These are phyloP conservation scores for Myotis planiceps DNA, from an alignment of 2,797 vertebrate genomes.

Conservation along the genomic window DNA sequence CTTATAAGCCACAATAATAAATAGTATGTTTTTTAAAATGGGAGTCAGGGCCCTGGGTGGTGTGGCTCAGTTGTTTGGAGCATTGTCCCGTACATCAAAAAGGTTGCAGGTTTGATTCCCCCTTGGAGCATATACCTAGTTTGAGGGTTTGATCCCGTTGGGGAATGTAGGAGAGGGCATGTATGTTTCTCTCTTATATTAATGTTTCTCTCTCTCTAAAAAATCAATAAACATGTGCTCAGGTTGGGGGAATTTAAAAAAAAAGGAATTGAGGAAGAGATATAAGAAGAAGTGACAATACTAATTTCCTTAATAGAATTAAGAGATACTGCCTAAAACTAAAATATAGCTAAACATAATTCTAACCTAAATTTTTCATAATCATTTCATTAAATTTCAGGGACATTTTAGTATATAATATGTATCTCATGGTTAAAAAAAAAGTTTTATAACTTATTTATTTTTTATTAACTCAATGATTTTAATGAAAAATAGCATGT, in stretches of 20 bases:
- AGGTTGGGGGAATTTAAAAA: background rate
- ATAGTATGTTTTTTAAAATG: background rate
- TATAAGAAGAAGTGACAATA: background rate
- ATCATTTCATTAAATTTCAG: slow-evolving; percentile 4
- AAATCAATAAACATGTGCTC: background rate
- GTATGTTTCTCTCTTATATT: background rate
- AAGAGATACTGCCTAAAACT: background rate
- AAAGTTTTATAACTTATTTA: background rate
- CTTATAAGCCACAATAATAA: background rate
- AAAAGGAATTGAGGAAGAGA: background rate
- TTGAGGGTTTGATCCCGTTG: too few relatives aligned
- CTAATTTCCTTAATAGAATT: background rate
- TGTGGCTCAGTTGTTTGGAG: background rate
- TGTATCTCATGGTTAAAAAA: background rate
- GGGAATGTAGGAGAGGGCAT: too few relatives aligned
- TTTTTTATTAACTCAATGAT: background rate
- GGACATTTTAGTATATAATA: background rate
- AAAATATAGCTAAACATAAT: background rate
- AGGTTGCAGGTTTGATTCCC: background rate
- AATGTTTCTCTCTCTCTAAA: background rate
- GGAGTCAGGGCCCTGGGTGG: background rate
- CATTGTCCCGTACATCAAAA: background rate
- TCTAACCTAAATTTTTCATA: background rate
- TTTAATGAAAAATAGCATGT: slow-evolving; percentile 38
- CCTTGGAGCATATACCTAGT: too few relatives aligned